Evolutionary conservation across 1,140 invertebrate species (phyloP), one percentile per base, ranked within the genome.

Genomic region (Coelopa frigida): DNA sequence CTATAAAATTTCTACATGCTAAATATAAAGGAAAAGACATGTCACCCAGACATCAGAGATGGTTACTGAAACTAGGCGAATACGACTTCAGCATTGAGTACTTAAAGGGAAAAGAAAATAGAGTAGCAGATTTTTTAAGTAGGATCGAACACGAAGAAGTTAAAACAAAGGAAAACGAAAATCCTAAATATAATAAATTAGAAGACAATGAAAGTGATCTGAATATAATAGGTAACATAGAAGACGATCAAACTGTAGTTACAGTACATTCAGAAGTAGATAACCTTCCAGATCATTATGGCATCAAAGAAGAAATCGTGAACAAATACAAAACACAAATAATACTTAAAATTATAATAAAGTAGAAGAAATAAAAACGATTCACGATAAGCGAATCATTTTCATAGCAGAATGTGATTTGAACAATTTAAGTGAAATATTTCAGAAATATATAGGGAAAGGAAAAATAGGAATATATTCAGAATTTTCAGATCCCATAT

Each of bases 391-490:
- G 23, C 33, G 29, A 31, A 32, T 5, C 23, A 43, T 48, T 18
- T 48, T 27, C 17, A 42, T 43, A 14, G 6, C 8, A 35, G 27
- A 35, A 27, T n/a, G 14, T 36, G 31, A 48, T 41, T 18, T 41
- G 26, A 8, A 42, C 17, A 35, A 35, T 12, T 12, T 48, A 20
- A 17, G 4, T 3, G 40, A 43, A 24, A 43, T 48, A 14, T 26
- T 42, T 27, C 22, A 33, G n/a, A 24, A 20, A 31, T 32, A 26
- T 21, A 32, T 40, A 35, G 18, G 24, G 43, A 33, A 36, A 46
- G 48, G 51, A 40, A 50, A 47, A 49, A 46, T 47, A 12, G 33
- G 44, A 10, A 53, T 50, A 24, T 50, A 39, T 40, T 50, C 44
- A 6, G 48, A 50, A 24, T 11, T 53, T 24, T 20, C n/a, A 4